A percentile compares a stretch with the other conserved stretches of the same genome.
These are phyloP conservation scores for Dendrolimus pini DNA, from an alignment of 2,888 invertebrate genomes.

Conservation along the genomic window DNA sequence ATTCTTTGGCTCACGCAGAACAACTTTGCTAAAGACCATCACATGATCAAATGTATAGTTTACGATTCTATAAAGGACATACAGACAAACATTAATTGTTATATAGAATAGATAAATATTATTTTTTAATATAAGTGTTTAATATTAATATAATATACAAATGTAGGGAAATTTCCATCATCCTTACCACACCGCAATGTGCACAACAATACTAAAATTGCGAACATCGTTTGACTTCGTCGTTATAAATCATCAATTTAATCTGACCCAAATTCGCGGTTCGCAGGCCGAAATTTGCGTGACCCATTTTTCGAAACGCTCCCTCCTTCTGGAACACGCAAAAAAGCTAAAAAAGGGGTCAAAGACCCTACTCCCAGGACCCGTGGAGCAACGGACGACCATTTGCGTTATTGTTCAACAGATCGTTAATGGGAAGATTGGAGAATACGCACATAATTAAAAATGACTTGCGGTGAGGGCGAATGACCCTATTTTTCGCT, in stretches of 20 bases:
- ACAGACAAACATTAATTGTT: no score
- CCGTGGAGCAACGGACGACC: slow-evolving; percentile 19
- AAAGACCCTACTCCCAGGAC: slow-evolving; percentile 38
- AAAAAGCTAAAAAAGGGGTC: slow-evolving; percentile 43
- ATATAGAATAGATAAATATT: no score
- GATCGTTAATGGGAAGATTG: slow-evolving; percentile 59
- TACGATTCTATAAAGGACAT: no score
- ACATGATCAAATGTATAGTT: no score
- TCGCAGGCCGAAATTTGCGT: slow-evolving; percentile 35
- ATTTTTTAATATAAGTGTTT: no score
- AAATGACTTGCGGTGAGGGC: slow-evolving; percentile 70
- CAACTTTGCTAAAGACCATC: no score
- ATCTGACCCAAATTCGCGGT: slow-evolving; percentile 50
- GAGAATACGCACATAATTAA: slow-evolving; percentile 68
- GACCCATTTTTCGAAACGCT: slow-evolving; percentile 54
- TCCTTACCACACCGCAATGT: neutral
- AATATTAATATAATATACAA: no score
- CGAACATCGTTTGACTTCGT: slow-evolving; percentile 8
- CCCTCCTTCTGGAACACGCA: slow-evolving; percentile 35
- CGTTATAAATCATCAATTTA: slow-evolving; percentile 43
- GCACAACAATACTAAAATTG: slow-evolving; percentile 3
- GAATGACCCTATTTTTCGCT: slow-evolving; percentile 60
- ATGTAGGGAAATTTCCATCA: neutral
- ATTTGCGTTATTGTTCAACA: slow-evolving; percentile 44
- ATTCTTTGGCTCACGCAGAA: no score